A percentile compares a stretch with the other conserved stretches of the same genome.
Conservation (phyloP, 2,797 vertebrate species). For the Falco naumanni region DNA sequence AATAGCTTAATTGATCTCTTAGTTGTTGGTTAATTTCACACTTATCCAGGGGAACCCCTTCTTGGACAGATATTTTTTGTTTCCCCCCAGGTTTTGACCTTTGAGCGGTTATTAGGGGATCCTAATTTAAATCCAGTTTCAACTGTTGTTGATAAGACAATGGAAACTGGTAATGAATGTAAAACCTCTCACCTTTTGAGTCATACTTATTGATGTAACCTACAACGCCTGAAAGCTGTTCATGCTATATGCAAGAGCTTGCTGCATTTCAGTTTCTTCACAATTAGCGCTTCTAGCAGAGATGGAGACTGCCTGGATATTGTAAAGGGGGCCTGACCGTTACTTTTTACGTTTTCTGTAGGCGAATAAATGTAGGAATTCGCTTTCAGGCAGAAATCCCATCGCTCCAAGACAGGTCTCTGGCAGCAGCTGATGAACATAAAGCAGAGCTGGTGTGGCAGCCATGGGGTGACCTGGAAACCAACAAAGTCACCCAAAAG, state of each 20-base stretch:
- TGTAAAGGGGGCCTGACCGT: not conserved
- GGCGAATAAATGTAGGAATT: conserved; percentile 95
- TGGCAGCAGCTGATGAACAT: conserved; percentile 85
- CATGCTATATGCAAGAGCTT: not conserved
- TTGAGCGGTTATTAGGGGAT: not conserved
- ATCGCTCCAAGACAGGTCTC: conserved; percentile 81
- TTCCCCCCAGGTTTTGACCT: not conserved
- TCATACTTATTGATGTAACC: not conserved
- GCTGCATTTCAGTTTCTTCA: not conserved
- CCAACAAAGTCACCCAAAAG: conserved; percentile 79
- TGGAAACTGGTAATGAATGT: not conserved
- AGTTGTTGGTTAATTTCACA: not conserved
- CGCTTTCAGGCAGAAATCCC: conserved; percentile 97
- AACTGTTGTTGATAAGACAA: not conserved
- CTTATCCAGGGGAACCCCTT: not conserved
- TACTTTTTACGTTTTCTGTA: conserved; percentile 52
- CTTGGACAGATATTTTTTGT: not conserved
- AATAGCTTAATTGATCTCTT: not conserved
- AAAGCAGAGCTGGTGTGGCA: conserved; percentile 91
- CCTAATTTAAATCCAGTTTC: not conserved
- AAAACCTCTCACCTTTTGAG: not conserved
- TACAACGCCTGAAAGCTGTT: not conserved
- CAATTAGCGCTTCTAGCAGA: not conserved
- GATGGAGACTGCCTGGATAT: not conserved
- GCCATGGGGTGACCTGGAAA: conserved; percentile 82